phyloP scores from a whole-genome alignment of 1,140 invertebrate genomes.

The Schlechtendalia chinensis region DNA sequence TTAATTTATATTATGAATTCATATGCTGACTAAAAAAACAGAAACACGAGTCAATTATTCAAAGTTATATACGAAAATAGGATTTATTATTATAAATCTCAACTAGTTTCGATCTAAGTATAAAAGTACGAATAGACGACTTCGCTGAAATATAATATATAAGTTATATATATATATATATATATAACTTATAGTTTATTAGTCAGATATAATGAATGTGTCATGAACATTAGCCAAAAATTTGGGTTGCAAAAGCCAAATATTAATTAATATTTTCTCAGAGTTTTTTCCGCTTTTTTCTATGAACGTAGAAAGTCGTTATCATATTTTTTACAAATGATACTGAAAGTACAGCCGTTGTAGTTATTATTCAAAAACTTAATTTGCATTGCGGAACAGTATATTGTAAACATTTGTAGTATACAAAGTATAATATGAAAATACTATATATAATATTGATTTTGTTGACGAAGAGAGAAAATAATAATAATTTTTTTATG shows the following conservation, averaged over 20 bases:
- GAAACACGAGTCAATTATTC: slow-evolving; percentile 20
- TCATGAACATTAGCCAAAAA: slow-evolving; percentile 19
- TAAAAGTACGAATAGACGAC: no score
- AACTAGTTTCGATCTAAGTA: background rate
- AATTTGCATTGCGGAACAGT: background rate
- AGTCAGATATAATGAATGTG: background rate
- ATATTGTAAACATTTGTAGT: no score
- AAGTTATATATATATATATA: background rate
- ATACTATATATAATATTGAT: background rate
- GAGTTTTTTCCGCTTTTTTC: background rate
- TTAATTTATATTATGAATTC: background rate
- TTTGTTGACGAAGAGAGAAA: no score
- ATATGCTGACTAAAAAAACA: background rate
- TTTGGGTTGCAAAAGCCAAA: slow-evolving; percentile 12
- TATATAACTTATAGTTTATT: slow-evolving; percentile 4
- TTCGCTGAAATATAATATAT: background rate
- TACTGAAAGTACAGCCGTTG: background rate
- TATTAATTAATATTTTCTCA: slow-evolving; percentile 26
- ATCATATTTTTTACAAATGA: background rate
- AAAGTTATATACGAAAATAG: background rate
- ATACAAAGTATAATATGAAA: background rate
- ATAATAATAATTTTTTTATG: no score
- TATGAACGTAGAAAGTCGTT: background rate
- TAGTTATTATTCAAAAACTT: background rate
- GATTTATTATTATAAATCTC: background rate